Percentiles rank a stretch among this genome's conserved stretches.
Evolutionary conservation across 2,888 invertebrate species (phyloP).

Genomic region (Kryphioiulus occultus): DNA sequence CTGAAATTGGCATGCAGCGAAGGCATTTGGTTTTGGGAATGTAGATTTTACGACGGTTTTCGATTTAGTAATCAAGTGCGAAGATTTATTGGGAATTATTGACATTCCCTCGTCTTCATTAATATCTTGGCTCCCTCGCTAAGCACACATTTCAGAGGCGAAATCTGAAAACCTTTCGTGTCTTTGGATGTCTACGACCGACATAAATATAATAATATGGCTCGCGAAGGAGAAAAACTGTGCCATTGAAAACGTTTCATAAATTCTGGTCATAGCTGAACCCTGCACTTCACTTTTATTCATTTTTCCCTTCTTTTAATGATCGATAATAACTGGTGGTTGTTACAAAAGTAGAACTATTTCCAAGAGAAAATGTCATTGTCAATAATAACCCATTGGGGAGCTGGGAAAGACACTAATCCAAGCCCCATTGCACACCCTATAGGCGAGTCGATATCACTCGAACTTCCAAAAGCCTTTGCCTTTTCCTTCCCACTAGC

Average conservation of each 20-base stretch:
- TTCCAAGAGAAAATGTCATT: slow-evolving; percentile 25
- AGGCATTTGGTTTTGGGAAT: slow-evolving; percentile 11
- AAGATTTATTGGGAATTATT: slow-evolving; percentile 35
- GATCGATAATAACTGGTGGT: slow-evolving; percentile 35
- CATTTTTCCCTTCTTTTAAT: slow-evolving; percentile 30
- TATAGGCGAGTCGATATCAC: slow-evolving; percentile 13
- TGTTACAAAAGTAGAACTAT: slow-evolving; percentile 7
- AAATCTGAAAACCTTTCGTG: not conserved
- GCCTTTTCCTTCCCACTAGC: not conserved
- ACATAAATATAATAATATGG: slow-evolving; percentile 22
- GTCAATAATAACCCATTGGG: slow-evolving; percentile 25
- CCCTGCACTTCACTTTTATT: slow-evolving; percentile 15
- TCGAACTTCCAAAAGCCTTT: slow-evolving; percentile 16
- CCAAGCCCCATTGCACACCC: slow-evolving; percentile 11
- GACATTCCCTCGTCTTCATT: slow-evolving; percentile 31
- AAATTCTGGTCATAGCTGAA: slow-evolving; percentile 11
- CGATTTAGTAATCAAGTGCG: slow-evolving; percentile 31
- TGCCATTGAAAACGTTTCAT: slow-evolving; percentile 25
- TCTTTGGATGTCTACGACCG: slow-evolving; percentile 11
- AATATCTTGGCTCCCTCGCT: not conserved
- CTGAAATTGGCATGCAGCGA: slow-evolving; percentile 16
- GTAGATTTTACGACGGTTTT: slow-evolving; percentile 28
- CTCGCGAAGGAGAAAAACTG: not conserved
- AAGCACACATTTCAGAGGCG: not conserved
- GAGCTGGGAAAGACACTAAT: slow-evolving; percentile 13